phyloP scores from a whole-genome alignment of 92 coral and sea anemone species.

The Porites divaricata region DNA sequence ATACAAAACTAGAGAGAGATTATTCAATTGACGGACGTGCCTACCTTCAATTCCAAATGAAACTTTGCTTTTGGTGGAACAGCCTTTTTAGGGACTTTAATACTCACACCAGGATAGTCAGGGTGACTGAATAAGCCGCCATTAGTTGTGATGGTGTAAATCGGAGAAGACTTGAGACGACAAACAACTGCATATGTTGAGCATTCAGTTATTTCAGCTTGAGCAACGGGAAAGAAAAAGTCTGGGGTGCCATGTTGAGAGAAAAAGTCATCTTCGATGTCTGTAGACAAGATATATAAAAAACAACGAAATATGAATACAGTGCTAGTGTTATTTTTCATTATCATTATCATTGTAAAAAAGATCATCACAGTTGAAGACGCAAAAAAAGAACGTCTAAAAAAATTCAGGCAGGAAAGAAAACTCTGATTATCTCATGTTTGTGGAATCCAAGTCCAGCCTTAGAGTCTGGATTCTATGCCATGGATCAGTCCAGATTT shows the following conservation, averaged over 20 bases:
- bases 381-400: no score
- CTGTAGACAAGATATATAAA: neutral
- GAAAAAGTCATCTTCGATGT: slow-evolving; percentile 23
- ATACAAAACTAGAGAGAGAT: no score
- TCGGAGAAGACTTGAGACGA: slow-evolving; percentile 6
- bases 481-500: no score
- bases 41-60: slow-evolving; percentile 20
- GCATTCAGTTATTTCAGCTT: slow-evolving; percentile 26
- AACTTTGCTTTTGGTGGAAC: slow-evolving; percentile 6
- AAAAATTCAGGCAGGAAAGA: no score
- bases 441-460: no score
- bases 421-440: no score
- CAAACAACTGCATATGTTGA: slow-evolving; percentile 33
- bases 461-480: no score
- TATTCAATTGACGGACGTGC: neutral
- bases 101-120: slow-evolving; percentile 17
- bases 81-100: slow-evolving; percentile 20
- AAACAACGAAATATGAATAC: no score
- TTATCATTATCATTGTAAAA: no score
- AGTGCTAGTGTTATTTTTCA: no score
- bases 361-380: no score
- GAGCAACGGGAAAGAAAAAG: slow-evolving; percentile 23
- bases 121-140: slow-evolving; percentile 31
- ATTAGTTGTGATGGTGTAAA: slow-evolving; percentile 4
- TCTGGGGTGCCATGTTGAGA: neutral